Evolutionary conservation across 2,888 invertebrate genomes (phyloP), one percentile per base, ranked within the genome.

Genomic region (Dynastes tityus): DNA sequence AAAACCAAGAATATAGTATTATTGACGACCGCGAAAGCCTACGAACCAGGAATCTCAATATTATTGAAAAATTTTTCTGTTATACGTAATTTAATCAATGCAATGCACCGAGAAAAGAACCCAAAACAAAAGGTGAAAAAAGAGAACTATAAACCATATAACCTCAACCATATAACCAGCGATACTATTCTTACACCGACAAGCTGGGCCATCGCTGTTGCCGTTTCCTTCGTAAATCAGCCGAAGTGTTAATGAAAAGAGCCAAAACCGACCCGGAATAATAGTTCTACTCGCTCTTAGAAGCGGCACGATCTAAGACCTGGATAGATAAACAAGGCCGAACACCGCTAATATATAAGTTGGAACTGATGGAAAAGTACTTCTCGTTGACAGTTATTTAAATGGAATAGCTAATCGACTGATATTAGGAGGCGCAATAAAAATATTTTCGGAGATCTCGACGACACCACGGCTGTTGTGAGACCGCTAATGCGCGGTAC

Each of bases 181-280:
- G n/a, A 40, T 22, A 22, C 22, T 4, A n/a, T 40, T 65, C 22
- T 67, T 8, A 49, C 22, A 51, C 51, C 8, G 29, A 51, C 27
- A 51, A 9, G 16, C 27, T 45, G 29, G 53, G 76, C 68, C 68
- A 68, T 37, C 32, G 32, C 32, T 5, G 68, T 45, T 45, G 45
- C 55, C 67, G 63, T 76, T 76, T 67, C 76, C 32, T 37, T 40
- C 65, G 79, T 79, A 79, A 79, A 79, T 79, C 79, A 76, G 63
- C 49, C 70, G 76, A 78, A 79, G 79, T 79, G 79, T 79, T 79
- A 79, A 79, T 79, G 79, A 79, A 79, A 68, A 79, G 70, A 61
- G 53, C 53, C 70, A 76, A 61, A 76, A 76, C 51, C 51, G 79
- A 79, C 71, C 51, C 29, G 29, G 51, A 29, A 70, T 76, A 76